A percentile compares a stretch with the other conserved stretches of the same genome.
phyloP scores from a whole-genome alignment of 2,113 vertebrate genomes.

The Poeciliopsis occidentalis region DNA sequence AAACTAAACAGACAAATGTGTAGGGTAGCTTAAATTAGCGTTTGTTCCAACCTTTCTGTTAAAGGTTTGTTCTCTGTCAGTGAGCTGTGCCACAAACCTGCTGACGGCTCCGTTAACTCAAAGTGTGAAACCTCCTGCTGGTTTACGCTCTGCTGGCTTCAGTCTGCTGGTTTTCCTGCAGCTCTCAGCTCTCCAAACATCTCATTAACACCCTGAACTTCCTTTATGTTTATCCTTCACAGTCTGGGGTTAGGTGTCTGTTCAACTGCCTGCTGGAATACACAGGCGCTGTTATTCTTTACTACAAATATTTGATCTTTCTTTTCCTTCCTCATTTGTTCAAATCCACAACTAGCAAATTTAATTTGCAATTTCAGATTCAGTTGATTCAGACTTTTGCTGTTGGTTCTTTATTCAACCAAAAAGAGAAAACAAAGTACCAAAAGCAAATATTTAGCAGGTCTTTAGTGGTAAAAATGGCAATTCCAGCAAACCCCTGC shows the following conservation, averaged over 20 bases:
- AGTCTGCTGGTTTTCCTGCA: constrained; percentile 5
- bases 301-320: not conserved
- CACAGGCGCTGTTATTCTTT: not conserved
- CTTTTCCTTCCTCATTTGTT: not conserved
- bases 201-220: not conserved
- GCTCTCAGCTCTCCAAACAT: not conserved
- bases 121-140: constrained; percentile 7
- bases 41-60: not conserved
- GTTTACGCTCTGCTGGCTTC: not conserved
- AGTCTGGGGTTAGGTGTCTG: not conserved
- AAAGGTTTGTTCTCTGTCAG: not conserved
- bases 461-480: not conserved
- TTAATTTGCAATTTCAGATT: not conserved
- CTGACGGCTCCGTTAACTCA: not conserved
- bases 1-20: too few relatives aligned
- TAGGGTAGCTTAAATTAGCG: not conserved
- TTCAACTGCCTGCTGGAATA: not conserved
- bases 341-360: not conserved
- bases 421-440: not conserved
- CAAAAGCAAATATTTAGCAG: not conserved
- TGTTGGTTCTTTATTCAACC: not conserved
- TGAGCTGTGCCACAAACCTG: too few relatives aligned
- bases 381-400: not conserved
- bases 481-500: not conserved
- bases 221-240: too few relatives aligned